phyloP scores from a whole-genome alignment of 2,113 vertebrate species.

The Camelus bactrianus region DNA sequence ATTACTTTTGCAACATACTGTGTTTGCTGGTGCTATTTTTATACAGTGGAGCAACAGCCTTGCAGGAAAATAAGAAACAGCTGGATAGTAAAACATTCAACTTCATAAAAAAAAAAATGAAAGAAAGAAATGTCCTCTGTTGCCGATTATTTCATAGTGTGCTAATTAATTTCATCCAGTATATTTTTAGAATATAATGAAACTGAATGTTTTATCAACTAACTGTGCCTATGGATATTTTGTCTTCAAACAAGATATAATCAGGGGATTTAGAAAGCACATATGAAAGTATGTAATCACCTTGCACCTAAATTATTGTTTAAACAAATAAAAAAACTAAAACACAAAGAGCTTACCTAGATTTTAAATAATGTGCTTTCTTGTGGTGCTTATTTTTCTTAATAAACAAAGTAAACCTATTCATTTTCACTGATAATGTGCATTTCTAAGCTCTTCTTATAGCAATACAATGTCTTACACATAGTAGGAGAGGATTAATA shows the following conservation, averaged over 20 bases:
- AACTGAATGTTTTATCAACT: neutral
- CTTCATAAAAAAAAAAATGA: neutral
- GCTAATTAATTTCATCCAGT: neutral
- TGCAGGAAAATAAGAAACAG: slow-evolving; percentile 56
- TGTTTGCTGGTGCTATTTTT: slow-evolving; percentile 69
- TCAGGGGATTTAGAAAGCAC: neutral
- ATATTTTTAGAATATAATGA: neutral
- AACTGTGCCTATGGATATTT: neutral
- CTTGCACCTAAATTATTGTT: neutral
- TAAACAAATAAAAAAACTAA: neutral
- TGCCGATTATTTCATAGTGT: neutral
- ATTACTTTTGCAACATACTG: slow-evolving; percentile 45
- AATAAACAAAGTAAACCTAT: neutral
- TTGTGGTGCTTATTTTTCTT: neutral
- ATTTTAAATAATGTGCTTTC: neutral
- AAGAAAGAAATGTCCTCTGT: neutral
- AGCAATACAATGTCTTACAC: neutral
- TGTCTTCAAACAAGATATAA: neutral
- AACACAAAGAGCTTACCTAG: neutral
- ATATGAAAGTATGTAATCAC: neutral
- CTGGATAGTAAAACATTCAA: slow-evolving; percentile 72
- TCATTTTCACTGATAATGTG: neutral
- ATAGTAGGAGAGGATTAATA: neutral
- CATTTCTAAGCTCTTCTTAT: neutral
- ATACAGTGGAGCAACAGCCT: slow-evolving; percentile 59